Base-by-base conservation (phyloP, 2,888 invertebrate genomes). In the Dryobota labecula region DNA sequence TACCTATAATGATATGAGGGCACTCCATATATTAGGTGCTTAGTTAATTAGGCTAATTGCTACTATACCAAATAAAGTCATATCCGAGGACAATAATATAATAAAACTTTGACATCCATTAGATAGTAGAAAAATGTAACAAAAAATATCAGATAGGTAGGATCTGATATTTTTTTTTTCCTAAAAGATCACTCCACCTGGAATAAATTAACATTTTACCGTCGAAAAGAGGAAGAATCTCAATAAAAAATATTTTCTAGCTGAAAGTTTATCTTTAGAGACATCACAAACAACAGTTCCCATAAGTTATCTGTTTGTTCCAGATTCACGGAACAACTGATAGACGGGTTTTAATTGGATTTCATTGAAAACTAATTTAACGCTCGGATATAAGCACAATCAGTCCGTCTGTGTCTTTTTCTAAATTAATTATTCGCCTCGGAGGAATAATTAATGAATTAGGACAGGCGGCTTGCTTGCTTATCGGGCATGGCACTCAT, bases 311-410 rank as follows among this genome's bases (percentile, higher is more conserved):
- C 54, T 66, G 78, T 67, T 80, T 70, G 60, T 79, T 63, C 63
- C 74, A 67, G 58, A 51, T 79, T 60, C 65, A 64, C 57, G 27
- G 36, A 70, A 70, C 68, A 65, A 68, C 62, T 82, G 78, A 82
- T 71, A 47, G 73, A 78, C 69, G 63, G 53, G 47, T 61, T 78
- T 77, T 84, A 77, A 82, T 82, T 73, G 54, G 63, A 54, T 84
- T 71, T 64, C 53, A 78, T 61, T 58, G 69, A 51, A 66, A 69
- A 70, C 41, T 71, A 77, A 65, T 70, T 72, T 68, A 62, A 54
- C 66, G 41, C 30, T 51, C 27, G 30, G 43, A 54, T 60, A 67
- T 64, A 78, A 71, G 66, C 56, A 63, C 78, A 53, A 70, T 56
- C 27, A 70, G 20, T 38, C 54, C 51, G 51, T 76, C 49, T 56